Conservation (phyloP, 2,797 vertebrate genomes). For the Moxostoma hubbsi region DNA sequence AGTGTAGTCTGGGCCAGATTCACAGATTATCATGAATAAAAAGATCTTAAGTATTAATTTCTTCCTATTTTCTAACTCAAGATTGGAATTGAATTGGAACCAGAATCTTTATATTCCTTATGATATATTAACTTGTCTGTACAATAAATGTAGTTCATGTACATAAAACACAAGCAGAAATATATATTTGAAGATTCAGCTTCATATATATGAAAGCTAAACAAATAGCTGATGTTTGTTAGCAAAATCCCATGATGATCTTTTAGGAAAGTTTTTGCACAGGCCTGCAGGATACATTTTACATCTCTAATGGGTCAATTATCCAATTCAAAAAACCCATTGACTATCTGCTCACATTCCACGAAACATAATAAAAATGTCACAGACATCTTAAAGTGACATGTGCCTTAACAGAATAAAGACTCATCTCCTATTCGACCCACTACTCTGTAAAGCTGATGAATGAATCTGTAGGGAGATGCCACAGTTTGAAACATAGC, state of each 20-base stretch:
- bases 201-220: background rate
- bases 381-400: constrained; percentile 17
- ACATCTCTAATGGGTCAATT: background rate
- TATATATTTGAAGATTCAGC: background rate
- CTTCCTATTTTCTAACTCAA: no score
- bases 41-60: no score
- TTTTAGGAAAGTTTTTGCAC: background rate
- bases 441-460: constrained; percentile 40
- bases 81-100: no score
- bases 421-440: constrained; percentile 38
- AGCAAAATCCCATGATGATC: background rate
- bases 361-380: constrained; percentile 39
- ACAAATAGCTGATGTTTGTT: background rate
- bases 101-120: no score
- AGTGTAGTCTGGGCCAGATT: no score
- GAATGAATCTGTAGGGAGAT: constrained; percentile 53
- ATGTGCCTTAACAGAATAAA: constrained; percentile 11
- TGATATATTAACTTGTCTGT: no score
- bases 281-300: background rate
- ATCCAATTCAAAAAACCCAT: background rate
- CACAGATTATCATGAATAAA: no score
- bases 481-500: constrained; percentile 42
- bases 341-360: background rate
- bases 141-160: background rate
- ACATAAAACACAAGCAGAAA: background rate